A percentile compares a stretch with the other conserved stretches of the same genome.
These are phyloP conservation scores for Formicarius rufipectus DNA, from an alignment of 2,113 vertebrate species.

Conservation along the genomic window DNA sequence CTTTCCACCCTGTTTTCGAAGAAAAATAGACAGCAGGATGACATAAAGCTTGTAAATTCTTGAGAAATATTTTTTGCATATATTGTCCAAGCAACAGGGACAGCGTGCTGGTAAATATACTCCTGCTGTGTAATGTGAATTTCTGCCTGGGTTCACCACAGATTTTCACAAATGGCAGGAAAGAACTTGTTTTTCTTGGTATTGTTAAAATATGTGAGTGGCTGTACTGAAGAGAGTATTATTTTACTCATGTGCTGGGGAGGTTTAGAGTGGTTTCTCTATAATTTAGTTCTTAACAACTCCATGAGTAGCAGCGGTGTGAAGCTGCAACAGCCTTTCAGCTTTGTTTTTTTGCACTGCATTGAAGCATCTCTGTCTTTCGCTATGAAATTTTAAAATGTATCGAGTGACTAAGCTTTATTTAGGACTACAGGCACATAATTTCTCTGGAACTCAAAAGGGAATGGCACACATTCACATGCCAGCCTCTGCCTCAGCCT, in stretches of 20 bases:
- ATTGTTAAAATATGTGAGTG: neutral
- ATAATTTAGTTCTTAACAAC: neutral
- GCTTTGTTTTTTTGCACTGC: neutral
- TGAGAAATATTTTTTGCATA: neutral
- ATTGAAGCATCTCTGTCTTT: neutral
- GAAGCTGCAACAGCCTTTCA: neutral
- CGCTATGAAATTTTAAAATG: neutral
- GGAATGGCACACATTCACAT: rapidly evolving
- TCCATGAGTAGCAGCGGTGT: neutral
- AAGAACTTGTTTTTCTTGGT: neutral
- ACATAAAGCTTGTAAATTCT: neutral
- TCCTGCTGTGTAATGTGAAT: neutral
- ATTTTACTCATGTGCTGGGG: neutral
- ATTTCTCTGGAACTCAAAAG: neutral
- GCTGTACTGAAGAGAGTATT: neutral
- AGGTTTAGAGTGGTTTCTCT: neutral
- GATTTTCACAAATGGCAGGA: neutral
- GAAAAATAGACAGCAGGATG: neutral
- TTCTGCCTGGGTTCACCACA: neutral
- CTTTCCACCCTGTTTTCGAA: neutral
- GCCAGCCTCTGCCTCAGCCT: neutral
- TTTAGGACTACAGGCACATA: neutral
- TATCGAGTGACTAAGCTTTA: neutral
- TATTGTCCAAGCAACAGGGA: neutral
- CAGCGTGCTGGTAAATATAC: neutral